Evolutionary conservation across 1,140 invertebrate species (phyloP).

Genomic region (Macrobrachium rosenbergii): DNA sequence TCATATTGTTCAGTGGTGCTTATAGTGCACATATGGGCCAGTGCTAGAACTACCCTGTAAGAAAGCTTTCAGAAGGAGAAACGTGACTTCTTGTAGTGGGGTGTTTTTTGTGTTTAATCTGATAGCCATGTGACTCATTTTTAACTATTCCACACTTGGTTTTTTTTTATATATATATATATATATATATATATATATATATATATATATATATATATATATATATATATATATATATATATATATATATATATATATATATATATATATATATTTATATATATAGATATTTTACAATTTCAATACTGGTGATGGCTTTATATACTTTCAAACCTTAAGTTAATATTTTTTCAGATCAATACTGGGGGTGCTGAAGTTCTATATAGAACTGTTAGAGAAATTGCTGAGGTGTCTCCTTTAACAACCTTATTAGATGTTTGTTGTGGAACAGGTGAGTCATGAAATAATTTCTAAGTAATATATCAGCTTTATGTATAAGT

Average conservation of each 20-base stretch:
- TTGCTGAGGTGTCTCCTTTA: conserved; percentile 69
- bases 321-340: too few species aligned
- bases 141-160: too few species aligned
- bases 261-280: neutral
- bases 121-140: too few species aligned
- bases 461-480: conserved; percentile 8
- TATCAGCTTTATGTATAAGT: too few species aligned
- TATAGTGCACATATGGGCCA: too few species aligned
- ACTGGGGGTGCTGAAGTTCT: conserved; percentile 72
- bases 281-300: too few species aligned
- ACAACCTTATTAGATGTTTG: conserved; percentile 75
- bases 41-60: too few species aligned
- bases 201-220: neutral
- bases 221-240: neutral
- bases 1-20: too few species aligned
- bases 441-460: conserved; percentile 73
- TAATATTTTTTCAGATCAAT: conserved; percentile 68
- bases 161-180: neutral
- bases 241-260: neutral
- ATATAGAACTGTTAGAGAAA: conserved; percentile 71
- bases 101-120: too few species aligned
- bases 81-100: too few species aligned
- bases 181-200: neutral
- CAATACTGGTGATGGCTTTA: too few species aligned
- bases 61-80: too few species aligned